phyloP scores from a whole-genome alignment of 1,140 invertebrate genomes.

The Helicorthomorpha holstii region DNA sequence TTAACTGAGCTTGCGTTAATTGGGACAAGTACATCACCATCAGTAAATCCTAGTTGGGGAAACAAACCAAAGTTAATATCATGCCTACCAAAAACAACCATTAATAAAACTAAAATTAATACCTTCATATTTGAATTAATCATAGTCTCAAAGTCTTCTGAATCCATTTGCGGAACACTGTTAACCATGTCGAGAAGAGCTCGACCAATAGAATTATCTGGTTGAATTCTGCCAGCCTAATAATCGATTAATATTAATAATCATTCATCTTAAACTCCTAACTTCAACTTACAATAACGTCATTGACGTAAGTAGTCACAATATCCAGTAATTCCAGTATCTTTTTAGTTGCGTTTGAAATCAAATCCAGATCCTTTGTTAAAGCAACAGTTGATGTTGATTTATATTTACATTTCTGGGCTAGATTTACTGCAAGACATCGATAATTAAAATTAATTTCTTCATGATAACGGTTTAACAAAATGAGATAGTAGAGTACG shows the following conservation, averaged over 20 bases:
- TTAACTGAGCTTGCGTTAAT: constrained; percentile 86
- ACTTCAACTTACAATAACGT: constrained; percentile 24
- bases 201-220: constrained; percentile 64
- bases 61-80: constrained; percentile 13
- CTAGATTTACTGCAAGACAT: constrained; percentile 37
- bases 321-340: constrained; percentile 57
- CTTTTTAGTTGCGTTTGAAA: constrained; percentile 59
- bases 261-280: background rate
- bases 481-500: constrained; percentile 17
- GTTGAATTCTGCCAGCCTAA: constrained; percentile 43
- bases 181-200: constrained; percentile 73
- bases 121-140: constrained; percentile 87
- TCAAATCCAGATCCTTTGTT: constrained; percentile 65
- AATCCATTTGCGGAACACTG: constrained; percentile 72
- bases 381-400: constrained; percentile 45
- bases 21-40: constrained; percentile 93
- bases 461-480: background rate
- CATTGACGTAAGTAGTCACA: constrained; percentile 74
- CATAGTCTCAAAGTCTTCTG: constrained; percentile 83
- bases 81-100: background rate
- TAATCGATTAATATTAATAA: background rate
- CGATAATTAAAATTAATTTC: background rate
- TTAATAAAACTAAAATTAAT: constrained; percentile 10
- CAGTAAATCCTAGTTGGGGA: constrained; percentile 65
- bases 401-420: constrained; percentile 28